These are phyloP conservation scores for Pocota personata DNA, from an alignment of 2,888 invertebrate species.

Conservation along the genomic window DNA sequence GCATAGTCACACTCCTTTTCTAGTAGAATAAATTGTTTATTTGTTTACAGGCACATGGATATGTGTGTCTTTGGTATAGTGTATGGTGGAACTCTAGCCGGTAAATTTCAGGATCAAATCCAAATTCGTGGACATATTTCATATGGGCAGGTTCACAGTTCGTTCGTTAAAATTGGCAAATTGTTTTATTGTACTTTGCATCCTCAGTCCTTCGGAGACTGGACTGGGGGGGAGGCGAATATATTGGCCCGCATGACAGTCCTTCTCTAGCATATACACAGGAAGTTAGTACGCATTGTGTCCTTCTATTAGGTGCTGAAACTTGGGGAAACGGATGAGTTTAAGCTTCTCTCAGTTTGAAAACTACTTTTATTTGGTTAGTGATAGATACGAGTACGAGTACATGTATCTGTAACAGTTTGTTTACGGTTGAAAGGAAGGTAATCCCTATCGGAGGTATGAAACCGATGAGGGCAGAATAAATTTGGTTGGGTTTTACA, in stretches of 20 bases:
- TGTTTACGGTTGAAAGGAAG: conserved; percentile 38
- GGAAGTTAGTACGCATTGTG: not conserved
- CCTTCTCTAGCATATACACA: not conserved
- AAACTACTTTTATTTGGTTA: conserved; percentile 36
- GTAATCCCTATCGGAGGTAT: conserved; percentile 15
- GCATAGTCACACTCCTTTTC: conserved; percentile 39
- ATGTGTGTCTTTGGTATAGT: too few species aligned
- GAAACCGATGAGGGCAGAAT: not conserved
- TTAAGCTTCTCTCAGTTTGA: conserved; percentile 29
- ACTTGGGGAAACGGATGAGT: conserved; percentile 10
- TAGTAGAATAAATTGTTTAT: conserved; percentile 62
- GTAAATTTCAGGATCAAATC: conserved; percentile 67
- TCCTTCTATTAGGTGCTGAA: not conserved
- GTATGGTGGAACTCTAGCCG: conserved; percentile 33
- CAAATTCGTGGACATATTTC: conserved; percentile 70
- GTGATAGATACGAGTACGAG: too few species aligned
- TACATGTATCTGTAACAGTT: conserved; percentile 42
- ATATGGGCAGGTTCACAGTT: conserved; percentile 65
- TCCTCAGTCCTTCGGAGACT: not conserved
- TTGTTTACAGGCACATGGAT: conserved; percentile 52
- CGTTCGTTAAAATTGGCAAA: conserved; percentile 69
- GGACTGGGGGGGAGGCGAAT: not conserved
- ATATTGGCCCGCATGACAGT: conserved; percentile 45
- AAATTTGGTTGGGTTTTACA: not conserved
- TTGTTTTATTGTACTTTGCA: conserved; percentile 67